Base-by-base conservation (phyloP, 2,888 invertebrate species). In the Sicus ferrugineus region DNA sequence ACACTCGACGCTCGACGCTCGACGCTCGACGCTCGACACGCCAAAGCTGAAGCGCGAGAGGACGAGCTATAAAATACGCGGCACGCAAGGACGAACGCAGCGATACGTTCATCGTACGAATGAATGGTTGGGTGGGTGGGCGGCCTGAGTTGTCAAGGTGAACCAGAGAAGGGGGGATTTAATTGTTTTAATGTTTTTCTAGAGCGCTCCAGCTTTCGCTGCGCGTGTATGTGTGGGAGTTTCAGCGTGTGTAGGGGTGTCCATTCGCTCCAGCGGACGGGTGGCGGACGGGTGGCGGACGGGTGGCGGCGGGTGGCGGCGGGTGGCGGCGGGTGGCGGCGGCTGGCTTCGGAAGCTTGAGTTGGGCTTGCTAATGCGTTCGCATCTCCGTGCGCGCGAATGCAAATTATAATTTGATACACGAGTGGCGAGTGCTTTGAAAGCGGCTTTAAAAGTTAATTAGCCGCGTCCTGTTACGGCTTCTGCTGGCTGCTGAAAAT, bases 371-470 rank as follows among this genome's bases (percentile, higher is more conserved):
- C n/a, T n/a, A n/a, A n/a, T n/a, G n/a, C 16, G n/a, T 52, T 52
- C 28, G 34, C 14, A 26, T 52, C 5, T 34, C 2, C 2, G 65
- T 34, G 54, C 3, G 1, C 14, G 62, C 62, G 21, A 48, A 46
- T 38, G 52, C 52, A 52, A 65, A 65, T 65, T 65, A 65, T 54
- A 65, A 65, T 65, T 52, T 65, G 65, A 52, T 34, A 65, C 65
- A 52, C 34, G 38, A 65, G 46, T 21, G 58, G 58, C 48, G 58
- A 67, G 67, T 46, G 14, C 42, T 46, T 56, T 21, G 58, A 48
- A 58, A 59, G 16, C 48, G 58, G 67, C 58, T 67, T 28, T 42
- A 67, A 58, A 58, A 58, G 67, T 67, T 67, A 67, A 67, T 67
- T 67, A 67, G 67, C 30, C 56, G 52, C 30, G 30, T 56, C 42